Evolutionary conservation across 2,113 vertebrate species (phyloP), one percentile per base, ranked within the genome.

Genomic region (Eptesicus fuscus): DNA sequence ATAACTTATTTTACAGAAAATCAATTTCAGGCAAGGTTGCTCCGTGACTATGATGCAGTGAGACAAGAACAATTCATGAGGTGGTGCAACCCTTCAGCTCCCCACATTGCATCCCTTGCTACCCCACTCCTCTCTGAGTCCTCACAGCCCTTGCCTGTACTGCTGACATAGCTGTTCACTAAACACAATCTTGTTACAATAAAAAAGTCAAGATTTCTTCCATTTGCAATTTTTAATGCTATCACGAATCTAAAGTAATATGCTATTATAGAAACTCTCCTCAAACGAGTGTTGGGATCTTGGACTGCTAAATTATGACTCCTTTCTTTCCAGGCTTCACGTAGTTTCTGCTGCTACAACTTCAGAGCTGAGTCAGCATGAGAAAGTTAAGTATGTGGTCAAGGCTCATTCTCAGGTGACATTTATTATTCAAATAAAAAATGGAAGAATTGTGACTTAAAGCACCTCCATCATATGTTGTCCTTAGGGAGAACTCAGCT

Each of bases 361-460:
- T 84, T 90, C 56, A 65, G 28, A 76, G 79, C 61, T 89, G 92
- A 78, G 20, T 93, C 87, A 88, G 73, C 83, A 74, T 78, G 35
- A 70, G 22, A 70, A 91, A 84, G 63, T 53, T 35, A 87, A 91
- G 61, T 70, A 30, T 59, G 69, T 51, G 67, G 40, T 59, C 42
- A 47, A 93, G 16, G 35, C 28, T 89, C 4, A 4, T 93, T 95
- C 94, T 79, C 28, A 93, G 28, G 35, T 70, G 32, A 56, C 87
- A 91, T 67, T 44, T 73, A 69, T 91, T 90, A 91, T 89, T 95
- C 53, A 76, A 89, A 91, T 12, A n/a, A 85, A 83, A 80, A 91
- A 53, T 83, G 37, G 61, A 90, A 73, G n/a, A 77, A 78, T 56
- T 32, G 6, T 49, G 23, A 49, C 18, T 49, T 44, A 79, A 53